Evolutionary conservation across 2,797 vertebrate genomes (phyloP), one percentile per base, ranked within the genome.

Genomic region (Nyctibius grandis): DNA sequence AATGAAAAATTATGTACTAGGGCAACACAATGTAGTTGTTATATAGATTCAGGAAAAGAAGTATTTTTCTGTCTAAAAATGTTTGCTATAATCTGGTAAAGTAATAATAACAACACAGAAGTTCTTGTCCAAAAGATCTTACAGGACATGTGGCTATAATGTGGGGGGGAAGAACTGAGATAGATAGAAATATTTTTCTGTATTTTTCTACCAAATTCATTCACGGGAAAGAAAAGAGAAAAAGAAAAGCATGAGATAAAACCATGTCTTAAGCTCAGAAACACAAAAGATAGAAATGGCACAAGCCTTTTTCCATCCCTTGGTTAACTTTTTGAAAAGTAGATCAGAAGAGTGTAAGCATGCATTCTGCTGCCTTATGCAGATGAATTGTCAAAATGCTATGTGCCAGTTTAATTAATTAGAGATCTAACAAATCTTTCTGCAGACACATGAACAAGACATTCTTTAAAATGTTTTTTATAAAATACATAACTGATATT

Each of bases 361-460:
- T 64, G 7, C 45, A 15, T 86, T 91, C 68, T 72, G 16, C 44
- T 84, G 38, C 17, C 26, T 87, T 31, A 44, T 59, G 47, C 25
- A 85, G 45, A 40, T 63, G 56, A 74, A 47, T 84, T 89, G 12
- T 81, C 56, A 86, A 85, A 74, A 81, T 85, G 26, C 28, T 79
- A 4, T 73, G 8, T 93, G 57, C 22, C 40, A 76, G 53, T 95
- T 95, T 38, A 64, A 31, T 45, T 94, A 53, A 57, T 68, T 78
- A 83, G 54, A 78, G 13, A 54, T 63, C 33, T 91, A 42, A 47
- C 48, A 95, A 75, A 38, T 82, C 44, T 50, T 96, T 85, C 74
- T 85, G 28, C 12, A 70, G 69, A 74, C 15, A 64, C 8, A 53
- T 34, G 42, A 36, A 57, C 5, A n/a, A 34, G 34, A n/a, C 18